Base-by-base conservation (phyloP, 2,797 vertebrate genomes). In the Yasuhikotakia modesta region DNA sequence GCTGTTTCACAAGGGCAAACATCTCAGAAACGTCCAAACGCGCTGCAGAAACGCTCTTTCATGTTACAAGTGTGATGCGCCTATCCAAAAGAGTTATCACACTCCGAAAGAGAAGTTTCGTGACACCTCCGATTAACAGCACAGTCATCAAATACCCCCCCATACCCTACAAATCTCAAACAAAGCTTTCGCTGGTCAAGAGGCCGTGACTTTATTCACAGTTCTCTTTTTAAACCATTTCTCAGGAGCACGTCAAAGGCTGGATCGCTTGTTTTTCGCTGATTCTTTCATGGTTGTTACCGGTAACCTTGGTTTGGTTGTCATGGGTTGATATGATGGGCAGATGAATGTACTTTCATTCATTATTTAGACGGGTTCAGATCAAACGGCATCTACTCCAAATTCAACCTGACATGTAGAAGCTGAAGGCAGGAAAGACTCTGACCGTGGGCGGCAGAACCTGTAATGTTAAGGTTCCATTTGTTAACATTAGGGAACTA, bases 1-100 rank as follows among this genome's bases (percentile, higher is more conserved):
- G 30, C 58, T 55, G 32, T 52, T 77, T 78, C 67, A 78, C 75
- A 78, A 78, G 75, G 66, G 63, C 67, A 70, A 63, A 69, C 55
- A 76, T 55, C 74, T 53, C 52, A 68, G 73, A 76, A 68, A 68
- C 13, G 24, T 76, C 64, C 65, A 35, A n/a, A 52, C 0, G 16
- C 3, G 5, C 57, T 61, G 19, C n/a, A 53, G 46, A 70, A 78
- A 53, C 21, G 24, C 46, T 78, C 67, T 70, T 78, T 78, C 67
- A 78, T 64, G 67, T 70, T 53, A 70, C 64, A 53, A 17, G 27
- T 2, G 55, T 48, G 74, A 77, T 70, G 67, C 50, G 45, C 27
- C 45, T 12, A 45, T 70, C 58, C 35, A 61, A 63, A 78, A 64
- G 67, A 43, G 57, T 78, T 78, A 78, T 13, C 46, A 21, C 27